phyloP scores from a whole-genome alignment of 2,113 vertebrate species.

The Stegostoma tigrinum region DNA sequence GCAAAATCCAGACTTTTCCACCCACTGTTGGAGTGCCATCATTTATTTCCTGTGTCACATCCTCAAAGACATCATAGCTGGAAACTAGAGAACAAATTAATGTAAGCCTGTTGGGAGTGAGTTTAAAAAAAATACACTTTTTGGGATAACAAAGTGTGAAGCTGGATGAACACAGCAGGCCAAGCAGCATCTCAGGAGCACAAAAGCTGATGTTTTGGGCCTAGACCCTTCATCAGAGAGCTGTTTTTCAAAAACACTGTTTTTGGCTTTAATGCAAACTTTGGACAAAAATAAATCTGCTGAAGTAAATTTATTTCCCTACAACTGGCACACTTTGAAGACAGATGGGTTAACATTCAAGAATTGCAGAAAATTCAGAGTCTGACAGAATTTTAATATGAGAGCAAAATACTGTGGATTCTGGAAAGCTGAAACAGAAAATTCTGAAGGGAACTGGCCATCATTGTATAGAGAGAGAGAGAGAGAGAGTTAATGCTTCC shows the following conservation, averaged over 20 bases:
- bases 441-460: not conserved
- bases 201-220: too few relatives aligned
- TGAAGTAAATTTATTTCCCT: not conserved
- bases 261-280: not conserved
- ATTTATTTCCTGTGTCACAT: not conserved
- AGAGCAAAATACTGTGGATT: not conserved
- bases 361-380: not conserved
- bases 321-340: not conserved
- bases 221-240: too few relatives aligned
- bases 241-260: too few relatives aligned
- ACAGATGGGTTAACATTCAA: not conserved
- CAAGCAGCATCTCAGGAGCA: too few relatives aligned
- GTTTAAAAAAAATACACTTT: not conserved
- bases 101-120: not conserved
- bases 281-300: not conserved
- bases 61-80: not conserved
- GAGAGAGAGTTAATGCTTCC: not conserved
- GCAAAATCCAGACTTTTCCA: not conserved
- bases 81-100: not conserved
- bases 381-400: not conserved
- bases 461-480: not conserved
- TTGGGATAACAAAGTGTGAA: too few relatives aligned
- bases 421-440: not conserved
- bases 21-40: too few relatives aligned
- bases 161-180: too few relatives aligned